Evolutionary conservation across 2,113 vertebrate species (phyloP).

Genomic region (Patagioenas fasciata): DNA sequence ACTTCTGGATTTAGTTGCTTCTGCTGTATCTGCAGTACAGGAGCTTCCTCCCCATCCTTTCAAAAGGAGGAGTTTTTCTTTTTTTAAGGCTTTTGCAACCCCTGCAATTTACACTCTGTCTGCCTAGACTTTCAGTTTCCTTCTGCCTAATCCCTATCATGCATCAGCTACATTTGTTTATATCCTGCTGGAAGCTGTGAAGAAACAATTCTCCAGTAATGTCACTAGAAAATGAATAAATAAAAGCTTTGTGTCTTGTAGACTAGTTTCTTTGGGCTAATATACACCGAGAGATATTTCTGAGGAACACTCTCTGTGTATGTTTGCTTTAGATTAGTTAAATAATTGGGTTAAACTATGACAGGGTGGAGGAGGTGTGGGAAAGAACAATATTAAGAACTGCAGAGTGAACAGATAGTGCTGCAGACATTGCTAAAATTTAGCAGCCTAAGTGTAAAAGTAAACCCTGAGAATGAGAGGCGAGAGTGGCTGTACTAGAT

Average conservation of each 20-base stretch:
- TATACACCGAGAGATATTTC: background rate
- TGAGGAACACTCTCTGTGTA: background rate
- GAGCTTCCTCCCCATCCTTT: background rate
- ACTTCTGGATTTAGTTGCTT: background rate
- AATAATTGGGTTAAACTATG: constrained; percentile 20
- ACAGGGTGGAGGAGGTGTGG: background rate
- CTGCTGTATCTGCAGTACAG: background rate
- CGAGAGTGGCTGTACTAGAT: background rate
- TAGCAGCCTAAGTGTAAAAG: constrained; percentile 21
- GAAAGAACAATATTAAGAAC: background rate
- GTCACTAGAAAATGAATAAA: constrained; percentile 25
- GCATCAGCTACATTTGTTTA: constrained; percentile 15
- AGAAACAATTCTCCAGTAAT: constrained; percentile 14
- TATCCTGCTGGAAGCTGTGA: background rate
- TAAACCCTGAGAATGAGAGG: background rate
- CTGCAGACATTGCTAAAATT: constrained; percentile 27
- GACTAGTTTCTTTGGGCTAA: background rate
- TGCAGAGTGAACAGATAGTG: background rate
- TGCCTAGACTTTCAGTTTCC: background rate
- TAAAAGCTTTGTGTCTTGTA: background rate
- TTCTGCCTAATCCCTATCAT: background rate
- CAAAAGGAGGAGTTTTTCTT: background rate
- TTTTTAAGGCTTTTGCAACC: background rate
- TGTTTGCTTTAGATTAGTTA: constrained; percentile 26
- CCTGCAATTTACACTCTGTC: background rate